These are phyloP conservation scores for Ceratosolen solmsi DNA, from an alignment of 1,140 invertebrate genomes.

Conservation along the genomic window DNA sequence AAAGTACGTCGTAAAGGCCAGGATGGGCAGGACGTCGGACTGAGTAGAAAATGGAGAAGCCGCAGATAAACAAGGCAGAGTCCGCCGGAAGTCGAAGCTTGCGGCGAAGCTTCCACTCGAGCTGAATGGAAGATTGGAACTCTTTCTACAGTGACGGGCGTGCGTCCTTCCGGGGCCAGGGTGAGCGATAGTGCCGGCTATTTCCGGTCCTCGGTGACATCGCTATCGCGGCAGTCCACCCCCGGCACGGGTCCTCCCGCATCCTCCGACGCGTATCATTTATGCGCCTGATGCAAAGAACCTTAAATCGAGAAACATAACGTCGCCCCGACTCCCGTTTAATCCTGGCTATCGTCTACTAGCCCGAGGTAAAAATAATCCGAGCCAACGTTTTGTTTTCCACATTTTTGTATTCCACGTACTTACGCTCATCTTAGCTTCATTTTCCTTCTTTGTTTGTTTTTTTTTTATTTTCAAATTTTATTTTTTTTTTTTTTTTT, in stretches of 20 bases:
- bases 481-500: too few relatives aligned
- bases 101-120: not conserved
- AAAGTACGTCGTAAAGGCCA: not conserved
- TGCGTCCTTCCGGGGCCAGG: conserved; percentile 31
- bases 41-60: not conserved
- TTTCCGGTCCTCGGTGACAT: conserved; percentile 23
- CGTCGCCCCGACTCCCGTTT: not conserved
- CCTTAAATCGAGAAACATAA: not conserved
- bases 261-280: not conserved
- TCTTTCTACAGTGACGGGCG: conserved; percentile 16
- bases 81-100: too few relatives aligned
- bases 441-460: not conserved
- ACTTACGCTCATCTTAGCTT: not conserved
- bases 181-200: conserved; percentile 35
- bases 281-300: not conserved
- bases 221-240: not conserved
- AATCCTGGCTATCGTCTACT: not conserved
- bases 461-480: not conserved
- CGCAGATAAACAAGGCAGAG: conserved; percentile 34
- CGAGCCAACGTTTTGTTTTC: not conserved
- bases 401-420: not conserved
- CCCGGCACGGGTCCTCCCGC: not conserved
- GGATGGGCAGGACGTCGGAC: not conserved
- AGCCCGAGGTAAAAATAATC: not conserved
- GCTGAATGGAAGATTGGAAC: conserved; percentile 48